Evolutionary conservation across 2,888 invertebrate genomes (phyloP), one percentile per base, ranked within the genome.

Genomic region (Hirudinaria manillensis): DNA sequence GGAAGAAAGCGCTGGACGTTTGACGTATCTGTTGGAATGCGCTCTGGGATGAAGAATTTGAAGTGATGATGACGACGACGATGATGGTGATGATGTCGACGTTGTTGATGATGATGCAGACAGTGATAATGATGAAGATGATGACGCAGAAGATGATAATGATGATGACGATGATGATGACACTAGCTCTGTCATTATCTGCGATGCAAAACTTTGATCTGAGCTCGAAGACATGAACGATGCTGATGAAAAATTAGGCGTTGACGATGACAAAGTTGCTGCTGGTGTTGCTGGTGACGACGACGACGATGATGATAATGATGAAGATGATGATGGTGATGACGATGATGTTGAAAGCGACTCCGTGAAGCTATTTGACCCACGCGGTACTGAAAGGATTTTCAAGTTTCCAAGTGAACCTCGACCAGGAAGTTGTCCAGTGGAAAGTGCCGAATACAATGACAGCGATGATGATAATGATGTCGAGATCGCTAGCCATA

Each of bases 221-320:
- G 16, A 7, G 6, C 10, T 45, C 3, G 36, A 16, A 6, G 45
- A 16, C 3, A 16, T 16, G 16, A 45, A 10, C 3, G 45, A 6
- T 45, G 45, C 3, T 10, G 61, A 3, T n/a, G 61, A 29, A 24
- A 3, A 27, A 24, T 3, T 4, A 24, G 56, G 13, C 13, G 61
- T 21, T 1, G 61, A 61, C 13, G 61, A 19, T 4, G 61, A 61
- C 10, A 10, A 61, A 10, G 61, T 21, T 24, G 61, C 2, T 61
- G 61, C 2, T 24, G 61, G 1, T n/a, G 61, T 21, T 29, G 61
- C 1, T 61, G 51, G 21, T 45, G 70, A 27, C 13, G 70, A 27
- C 38, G 51, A 70, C 24, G 70, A 70, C 38, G 51, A 70, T 45
- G 70, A 70, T 70, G 70, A 70, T 70, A 45, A 6, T 38, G 70